These are phyloP conservation scores for Chrysochloris asiatica DNA, from an alignment of 2,113 vertebrate genomes.

Conservation along the genomic window DNA sequence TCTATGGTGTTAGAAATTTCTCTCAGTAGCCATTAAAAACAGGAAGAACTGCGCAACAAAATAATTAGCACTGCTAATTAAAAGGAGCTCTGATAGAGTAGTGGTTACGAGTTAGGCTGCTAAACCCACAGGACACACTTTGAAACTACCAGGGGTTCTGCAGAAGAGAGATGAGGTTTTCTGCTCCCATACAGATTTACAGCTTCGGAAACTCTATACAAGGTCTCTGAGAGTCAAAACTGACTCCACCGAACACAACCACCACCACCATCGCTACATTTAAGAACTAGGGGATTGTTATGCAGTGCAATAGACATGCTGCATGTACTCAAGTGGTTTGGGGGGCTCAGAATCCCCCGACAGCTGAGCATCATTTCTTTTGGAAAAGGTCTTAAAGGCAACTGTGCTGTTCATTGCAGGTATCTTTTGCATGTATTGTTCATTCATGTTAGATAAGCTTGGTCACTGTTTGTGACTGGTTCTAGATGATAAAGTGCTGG, in stretches of 20 bases:
- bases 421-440: not conserved
- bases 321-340: not conserved
- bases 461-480: not conserved
- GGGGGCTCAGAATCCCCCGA: not conserved
- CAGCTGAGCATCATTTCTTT: not conserved
- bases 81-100: too few species aligned
- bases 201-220: too few species aligned
- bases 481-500: not conserved
- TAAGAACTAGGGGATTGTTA: not conserved
- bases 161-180: too few species aligned
- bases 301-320: not conserved
- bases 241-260: too few species aligned
- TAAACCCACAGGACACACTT: too few species aligned
- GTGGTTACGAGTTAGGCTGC: too few species aligned
- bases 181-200: too few species aligned
- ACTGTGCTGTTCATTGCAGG: not conserved
- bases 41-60: not conserved
- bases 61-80: too few species aligned
- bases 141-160: too few species aligned
- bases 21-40: fast-evolving
- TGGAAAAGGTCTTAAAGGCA: not conserved
- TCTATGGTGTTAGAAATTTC: not conserved
- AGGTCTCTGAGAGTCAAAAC: too few species aligned
- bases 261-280: too few species aligned
- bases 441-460: not conserved